Percentiles rank a stretch among this genome's conserved stretches.
phyloP scores from a whole-genome alignment of 2,797 vertebrate genomes.

The Arremon brunneinucha region DNA sequence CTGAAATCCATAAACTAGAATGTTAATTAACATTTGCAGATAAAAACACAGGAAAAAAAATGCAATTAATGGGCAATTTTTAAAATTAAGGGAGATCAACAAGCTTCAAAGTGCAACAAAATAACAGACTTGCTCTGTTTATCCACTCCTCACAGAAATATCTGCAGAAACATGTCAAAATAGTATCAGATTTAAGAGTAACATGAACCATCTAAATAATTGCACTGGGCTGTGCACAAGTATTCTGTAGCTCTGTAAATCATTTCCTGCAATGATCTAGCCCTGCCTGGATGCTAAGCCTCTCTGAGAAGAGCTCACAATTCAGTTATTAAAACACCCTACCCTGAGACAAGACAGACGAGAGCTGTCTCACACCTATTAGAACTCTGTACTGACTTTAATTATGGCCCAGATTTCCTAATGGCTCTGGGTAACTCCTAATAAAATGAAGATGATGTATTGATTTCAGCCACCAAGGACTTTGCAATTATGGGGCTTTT shows the following conservation, averaged over 20 bases:
- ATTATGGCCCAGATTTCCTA: slow-evolving; percentile 9
- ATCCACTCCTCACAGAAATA: not conserved
- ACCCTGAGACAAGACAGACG: not conserved
- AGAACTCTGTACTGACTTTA: not conserved
- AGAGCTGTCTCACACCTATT: not conserved
- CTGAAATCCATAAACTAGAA: not conserved
- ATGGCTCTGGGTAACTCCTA: not conserved
- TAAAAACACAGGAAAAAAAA: not conserved
- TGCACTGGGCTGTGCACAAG: not conserved
- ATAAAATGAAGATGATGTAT: not conserved
- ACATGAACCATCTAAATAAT: not conserved
- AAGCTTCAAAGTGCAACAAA: not conserved
- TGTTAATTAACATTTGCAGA: not conserved
- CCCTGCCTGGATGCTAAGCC: not conserved
- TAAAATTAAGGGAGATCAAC: not conserved
- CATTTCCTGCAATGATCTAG: not conserved
- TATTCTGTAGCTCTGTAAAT: not conserved
- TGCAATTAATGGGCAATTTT: not conserved
- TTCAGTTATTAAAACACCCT: not conserved
- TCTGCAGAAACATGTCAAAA: slow-evolving; percentile 1
- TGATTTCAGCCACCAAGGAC: not conserved
- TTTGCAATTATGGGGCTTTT: not conserved
- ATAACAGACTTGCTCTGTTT: not conserved
- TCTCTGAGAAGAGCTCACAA: not conserved
- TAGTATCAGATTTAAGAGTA: not conserved